Percentiles rank a stretch among this genome's conserved stretches.
Evolutionary conservation across 2,113 vertebrate species (phyloP).

Genomic region (Cryptomyrus ogoouensis): DNA sequence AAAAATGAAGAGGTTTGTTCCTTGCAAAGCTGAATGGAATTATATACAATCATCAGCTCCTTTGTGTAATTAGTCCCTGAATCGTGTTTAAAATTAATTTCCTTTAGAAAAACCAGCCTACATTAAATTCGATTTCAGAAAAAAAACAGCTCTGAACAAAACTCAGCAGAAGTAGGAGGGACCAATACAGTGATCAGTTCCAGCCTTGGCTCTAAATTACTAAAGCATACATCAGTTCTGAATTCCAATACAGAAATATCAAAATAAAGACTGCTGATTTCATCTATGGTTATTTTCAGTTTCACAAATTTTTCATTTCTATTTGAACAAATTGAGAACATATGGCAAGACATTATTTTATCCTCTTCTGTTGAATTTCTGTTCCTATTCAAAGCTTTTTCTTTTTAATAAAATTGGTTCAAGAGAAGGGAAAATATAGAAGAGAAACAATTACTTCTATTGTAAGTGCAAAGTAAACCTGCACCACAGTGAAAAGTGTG

Average conservation of each 20-base stretch:
- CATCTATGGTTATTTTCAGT: conserved; percentile 65
- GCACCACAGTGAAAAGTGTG: conserved; percentile 3
- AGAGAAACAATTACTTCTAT: not conserved
- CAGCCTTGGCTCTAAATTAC: conserved; percentile 56
- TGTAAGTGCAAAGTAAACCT: conserved; percentile 41
- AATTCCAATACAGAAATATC: conserved; percentile 45
- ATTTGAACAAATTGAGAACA: conserved; percentile 55
- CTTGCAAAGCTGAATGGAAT: not conserved
- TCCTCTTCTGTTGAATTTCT: conserved; percentile 28
- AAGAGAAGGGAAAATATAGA: not conserved
- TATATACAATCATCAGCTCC: not conserved
- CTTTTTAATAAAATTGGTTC: conserved; percentile 11
- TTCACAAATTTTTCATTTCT: conserved; percentile 54
- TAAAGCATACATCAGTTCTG: not conserved
- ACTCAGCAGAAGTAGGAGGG: conserved; percentile 24
- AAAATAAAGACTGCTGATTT: conserved; percentile 56
- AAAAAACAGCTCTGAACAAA: conserved; percentile 31
- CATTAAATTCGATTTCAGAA: not conserved
- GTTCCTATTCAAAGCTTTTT: conserved; percentile 34
- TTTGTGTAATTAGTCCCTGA: not conserved
- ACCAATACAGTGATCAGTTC: conserved; percentile 54
- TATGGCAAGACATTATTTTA: conserved; percentile 38
- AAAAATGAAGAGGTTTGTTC: not conserved
- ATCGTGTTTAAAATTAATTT: not conserved
- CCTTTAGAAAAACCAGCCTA: not conserved